These are phyloP conservation scores for Conops quadrifasciatus DNA, from an alignment of 2,888 invertebrate species.

Conservation along the genomic window DNA sequence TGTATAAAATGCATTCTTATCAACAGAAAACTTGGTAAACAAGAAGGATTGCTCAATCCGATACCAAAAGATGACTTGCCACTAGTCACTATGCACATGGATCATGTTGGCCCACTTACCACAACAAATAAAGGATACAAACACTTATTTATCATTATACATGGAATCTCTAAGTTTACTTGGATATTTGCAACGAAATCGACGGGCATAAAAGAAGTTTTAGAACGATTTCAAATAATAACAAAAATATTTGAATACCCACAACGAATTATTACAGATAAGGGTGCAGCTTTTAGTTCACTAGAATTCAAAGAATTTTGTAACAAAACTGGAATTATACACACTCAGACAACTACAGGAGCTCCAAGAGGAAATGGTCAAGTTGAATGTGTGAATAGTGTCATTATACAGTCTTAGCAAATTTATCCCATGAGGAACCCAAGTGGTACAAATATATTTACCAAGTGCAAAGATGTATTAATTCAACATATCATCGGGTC, in stretches of 20 bases:
- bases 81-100: constrained; percentile 29
- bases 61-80: constrained; percentile 33
- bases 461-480: background rate
- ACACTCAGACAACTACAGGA: constrained; percentile 2
- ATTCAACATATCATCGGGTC: too few species aligned
- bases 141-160: background rate
- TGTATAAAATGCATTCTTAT: constrained; percentile 5
- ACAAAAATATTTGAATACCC: constrained; percentile 8
- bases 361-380: too few species aligned
- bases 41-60: constrained; percentile 32
- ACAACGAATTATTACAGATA: constrained; percentile 6
- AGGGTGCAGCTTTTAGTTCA: constrained; percentile 1
- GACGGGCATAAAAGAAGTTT: constrained; percentile 3
- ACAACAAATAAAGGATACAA: constrained; percentile 19
- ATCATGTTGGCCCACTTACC: constrained; percentile 30
- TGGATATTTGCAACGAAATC: constrained; percentile 5
- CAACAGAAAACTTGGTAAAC: constrained; percentile 25
- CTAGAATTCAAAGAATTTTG: background rate
- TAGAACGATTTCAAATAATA: background rate
- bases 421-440: too few species aligned
- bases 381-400: background rate
- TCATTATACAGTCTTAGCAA: too few species aligned
- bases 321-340: background rate
- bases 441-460: too few species aligned
- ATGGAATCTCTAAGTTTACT: background rate